Percentiles rank a stretch among this genome's conserved stretches.
Evolutionary conservation across 2,888 invertebrate species (phyloP).

Genomic region (Drosophila seclusa): DNA sequence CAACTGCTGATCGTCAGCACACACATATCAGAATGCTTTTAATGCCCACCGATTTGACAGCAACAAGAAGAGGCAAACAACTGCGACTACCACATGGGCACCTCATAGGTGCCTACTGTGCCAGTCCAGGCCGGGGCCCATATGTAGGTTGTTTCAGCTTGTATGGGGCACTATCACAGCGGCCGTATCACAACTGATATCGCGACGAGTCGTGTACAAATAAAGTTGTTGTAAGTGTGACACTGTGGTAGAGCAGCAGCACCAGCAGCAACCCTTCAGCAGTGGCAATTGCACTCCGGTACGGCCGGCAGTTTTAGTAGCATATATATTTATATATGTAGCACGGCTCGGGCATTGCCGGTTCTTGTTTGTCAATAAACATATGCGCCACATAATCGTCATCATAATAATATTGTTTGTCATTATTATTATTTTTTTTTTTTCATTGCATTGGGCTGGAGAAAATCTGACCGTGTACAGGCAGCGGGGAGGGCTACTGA

Average conservation of each 20-base stretch:
- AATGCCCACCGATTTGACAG: constrained; percentile 42
- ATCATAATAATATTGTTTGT: constrained; percentile 64
- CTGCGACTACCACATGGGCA: constrained; percentile 27
- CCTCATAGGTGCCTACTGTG: constrained; percentile 12
- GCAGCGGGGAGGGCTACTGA: constrained; percentile 3
- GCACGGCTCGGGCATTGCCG: constrained; percentile 9
- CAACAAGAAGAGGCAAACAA: constrained; percentile 39
- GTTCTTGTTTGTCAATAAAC: constrained; percentile 73
- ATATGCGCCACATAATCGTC: constrained; percentile 79
- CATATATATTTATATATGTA: background rate
- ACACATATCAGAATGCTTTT: constrained; percentile 51
- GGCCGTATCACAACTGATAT: constrained; percentile 58
- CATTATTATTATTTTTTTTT: constrained; percentile 40
- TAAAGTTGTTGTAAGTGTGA: constrained; percentile 44
- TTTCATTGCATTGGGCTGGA: background rate
- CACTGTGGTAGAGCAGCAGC: constrained; percentile 31
- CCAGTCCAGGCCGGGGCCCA: constrained; percentile 6
- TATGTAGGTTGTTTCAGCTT: constrained; percentile 51
- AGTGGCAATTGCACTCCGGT: constrained; percentile 21
- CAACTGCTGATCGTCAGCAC: constrained; percentile 49
- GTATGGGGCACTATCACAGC: constrained; percentile 53
- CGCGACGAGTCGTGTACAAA: constrained; percentile 59
- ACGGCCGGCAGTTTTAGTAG: constrained; percentile 45
- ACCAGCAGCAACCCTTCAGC: constrained; percentile 5
- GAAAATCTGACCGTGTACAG: constrained; percentile 4